Base-by-base conservation (phyloP, 2,797 vertebrate genomes). In the Onychomys arenicola region DNA sequence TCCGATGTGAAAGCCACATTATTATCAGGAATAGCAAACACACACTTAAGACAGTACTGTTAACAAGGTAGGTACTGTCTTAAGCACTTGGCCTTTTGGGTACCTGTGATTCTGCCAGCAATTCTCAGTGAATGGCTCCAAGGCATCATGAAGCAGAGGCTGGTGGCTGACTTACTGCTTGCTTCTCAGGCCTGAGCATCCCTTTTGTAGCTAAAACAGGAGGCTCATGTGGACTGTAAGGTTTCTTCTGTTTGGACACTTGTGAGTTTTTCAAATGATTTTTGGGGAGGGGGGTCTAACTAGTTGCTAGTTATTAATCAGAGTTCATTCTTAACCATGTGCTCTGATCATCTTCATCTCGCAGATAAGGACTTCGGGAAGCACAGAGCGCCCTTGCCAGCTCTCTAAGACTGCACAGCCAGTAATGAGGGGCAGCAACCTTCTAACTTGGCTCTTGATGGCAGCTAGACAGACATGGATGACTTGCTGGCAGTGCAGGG, bases 181-280 rank as follows among this genome's bases (percentile, higher is more conserved):
- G 2, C 46, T 93, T 89, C 9, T 10, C 29, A 46, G 27, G 2
- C 52, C 78, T 92, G n/a, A 71, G 32, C 49, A 32, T 19, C 61
- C 82, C 25, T 85, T 92, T 91, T 71, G 23, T 77, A 77, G 61
- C 93, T 40, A 27, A n/a, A 59, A 49, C 29, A 12, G 17, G 34
- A 40, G 40, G 46, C 13, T 59, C 61, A 37, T 14, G 21, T 76
- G 73, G 84, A 65, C n/a, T 40, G 19, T 69, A 63, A 43, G 61
- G 21, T 1, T 32, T 11, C 25, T 92, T 92, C 29, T 71, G 0
- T 63, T 95, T 65, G 88, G 77, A 73, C 27, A 55, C 81, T 75
- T 78, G 6, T 12, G 49, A 84, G 65, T 73, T n/a, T 73, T 25
- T 73, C 6, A 29, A 59, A 19, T 32, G 23, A 6, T 40, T 13